Percentiles rank a stretch among this genome's conserved stretches.
These are phyloP conservation scores for Microctenopoma steveboyesi DNA, from an alignment of 2,797 vertebrate species.

Conservation along the genomic window DNA sequence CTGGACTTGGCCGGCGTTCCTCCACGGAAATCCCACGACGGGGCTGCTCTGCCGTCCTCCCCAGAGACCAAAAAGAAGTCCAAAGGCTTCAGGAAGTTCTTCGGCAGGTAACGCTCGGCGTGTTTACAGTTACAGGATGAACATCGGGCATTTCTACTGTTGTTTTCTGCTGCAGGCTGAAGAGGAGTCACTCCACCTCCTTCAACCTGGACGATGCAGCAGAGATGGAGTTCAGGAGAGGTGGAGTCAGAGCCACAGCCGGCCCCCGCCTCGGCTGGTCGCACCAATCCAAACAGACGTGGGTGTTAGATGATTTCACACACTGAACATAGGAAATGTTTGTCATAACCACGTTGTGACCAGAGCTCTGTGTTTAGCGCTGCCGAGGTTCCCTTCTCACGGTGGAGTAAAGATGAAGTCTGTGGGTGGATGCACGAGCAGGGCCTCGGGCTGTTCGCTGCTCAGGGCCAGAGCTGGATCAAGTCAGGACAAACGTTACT, in stretches of 20 bases:
- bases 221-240: slow-evolving; percentile 92
- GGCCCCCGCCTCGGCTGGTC: slow-evolving; percentile 96
- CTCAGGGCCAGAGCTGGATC: slow-evolving; percentile 90
- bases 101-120: slow-evolving; percentile 87
- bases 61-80: slow-evolving; percentile 94
- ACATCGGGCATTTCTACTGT: neutral
- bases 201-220: slow-evolving; percentile 90
- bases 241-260: slow-evolving; percentile 93
- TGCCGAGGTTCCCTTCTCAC: slow-evolving; percentile 89
- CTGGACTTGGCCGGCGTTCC: slow-evolving; percentile 88
- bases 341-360: too few relatives aligned
- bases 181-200: slow-evolving; percentile 94
- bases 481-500: slow-evolving; percentile 91
- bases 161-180: slow-evolving; percentile 81
- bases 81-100: slow-evolving; percentile 92
- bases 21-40: slow-evolving; percentile 71
- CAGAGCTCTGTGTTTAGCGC: slow-evolving; percentile 74
- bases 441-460: slow-evolving; percentile 88
- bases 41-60: slow-evolving; percentile 80
- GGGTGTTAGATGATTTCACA: slow-evolving; percentile 22
- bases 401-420: slow-evolving; percentile 93
- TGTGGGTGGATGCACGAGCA: slow-evolving; percentile 93
- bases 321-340: too few relatives aligned
- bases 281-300: slow-evolving; percentile 87
- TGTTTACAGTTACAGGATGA: accelerated